A percentile compares a stretch with the other conserved stretches of the same genome.
These are phyloP conservation scores for Ploceus nigricollis DNA, from an alignment of 2,113 vertebrate genomes.

Conservation along the genomic window DNA sequence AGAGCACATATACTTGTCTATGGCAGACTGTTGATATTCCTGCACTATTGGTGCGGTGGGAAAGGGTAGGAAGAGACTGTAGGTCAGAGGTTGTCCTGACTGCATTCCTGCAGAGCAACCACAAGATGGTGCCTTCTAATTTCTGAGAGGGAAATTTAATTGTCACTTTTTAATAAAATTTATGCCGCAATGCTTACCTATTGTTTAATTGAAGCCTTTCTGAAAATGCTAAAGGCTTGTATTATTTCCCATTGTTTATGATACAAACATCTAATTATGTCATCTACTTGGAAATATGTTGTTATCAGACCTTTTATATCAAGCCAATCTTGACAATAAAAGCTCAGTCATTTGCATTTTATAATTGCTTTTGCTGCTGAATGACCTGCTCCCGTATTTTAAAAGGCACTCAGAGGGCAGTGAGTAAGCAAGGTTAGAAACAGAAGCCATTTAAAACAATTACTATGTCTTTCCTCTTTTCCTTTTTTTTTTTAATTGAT, in stretches of 20 bases:
- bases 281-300: conserved; percentile 32
- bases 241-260: conserved; percentile 20
- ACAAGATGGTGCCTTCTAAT: conserved; percentile 47
- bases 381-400: conserved; percentile 18
- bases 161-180: not conserved
- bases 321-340: conserved; percentile 68
- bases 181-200: not conserved
- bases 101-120: conserved; percentile 40
- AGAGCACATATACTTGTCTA: not conserved
- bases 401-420: conserved; percentile 12
- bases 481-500: not conserved
- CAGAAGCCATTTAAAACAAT: conserved; percentile 15
- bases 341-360: conserved; percentile 73
- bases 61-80: not conserved
- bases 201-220: not conserved
- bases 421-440: conserved; percentile 31
- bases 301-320: conserved; percentile 67
- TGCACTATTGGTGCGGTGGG: not conserved
- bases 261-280: conserved; percentile 16
- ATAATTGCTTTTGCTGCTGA: conserved; percentile 72
- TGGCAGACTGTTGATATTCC: not conserved
- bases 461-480: not conserved
- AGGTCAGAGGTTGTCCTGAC: not conserved
- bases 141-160: not conserved
- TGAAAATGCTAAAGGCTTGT: not conserved